Percentiles rank a stretch among this genome's conserved stretches.
Evolutionary conservation across 2,888 invertebrate genomes (phyloP).

Genomic region (Griposia aprilina): DNA sequence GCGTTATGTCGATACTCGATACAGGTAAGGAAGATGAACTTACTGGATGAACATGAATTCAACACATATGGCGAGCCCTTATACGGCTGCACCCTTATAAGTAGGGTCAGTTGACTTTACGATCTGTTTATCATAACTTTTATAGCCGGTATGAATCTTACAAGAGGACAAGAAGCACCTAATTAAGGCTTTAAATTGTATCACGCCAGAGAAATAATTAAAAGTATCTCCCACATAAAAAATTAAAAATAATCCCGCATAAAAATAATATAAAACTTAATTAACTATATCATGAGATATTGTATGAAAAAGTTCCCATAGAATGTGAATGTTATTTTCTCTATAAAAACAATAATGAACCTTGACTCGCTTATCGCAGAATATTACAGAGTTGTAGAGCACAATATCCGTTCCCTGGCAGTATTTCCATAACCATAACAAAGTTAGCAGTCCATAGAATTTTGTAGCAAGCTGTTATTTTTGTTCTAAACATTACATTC

Average conservation of each 20-base stretch:
- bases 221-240: conserved; percentile 26
- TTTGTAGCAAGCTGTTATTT: conserved; percentile 36
- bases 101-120: conserved; percentile 31
- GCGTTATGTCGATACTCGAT: conserved; percentile 26
- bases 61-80: conserved; percentile 45
- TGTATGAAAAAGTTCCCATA: conserved; percentile 42
- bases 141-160: conserved; percentile 3
- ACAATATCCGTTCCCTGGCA: conserved; percentile 70
- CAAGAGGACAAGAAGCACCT: background rate
- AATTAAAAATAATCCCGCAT: background rate
- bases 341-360: conserved; percentile 52
- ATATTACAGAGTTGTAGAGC: conserved; percentile 60
- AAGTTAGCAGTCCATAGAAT: conserved; percentile 51
- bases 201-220: background rate
- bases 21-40: conserved; percentile 32
- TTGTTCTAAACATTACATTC: conserved; percentile 45
- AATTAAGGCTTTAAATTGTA: background rate
- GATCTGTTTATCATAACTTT: conserved; percentile 24
- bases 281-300: conserved; percentile 35
- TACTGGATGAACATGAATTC: conserved; percentile 41
- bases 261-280: conserved; percentile 8
- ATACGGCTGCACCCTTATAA: conserved; percentile 27
- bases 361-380: conserved; percentile 51
- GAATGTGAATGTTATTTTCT: conserved; percentile 49
- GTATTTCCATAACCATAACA: conserved; percentile 62